Conservation (phyloP, 2,113 vertebrate species). For the Platysteira castanea region DNA sequence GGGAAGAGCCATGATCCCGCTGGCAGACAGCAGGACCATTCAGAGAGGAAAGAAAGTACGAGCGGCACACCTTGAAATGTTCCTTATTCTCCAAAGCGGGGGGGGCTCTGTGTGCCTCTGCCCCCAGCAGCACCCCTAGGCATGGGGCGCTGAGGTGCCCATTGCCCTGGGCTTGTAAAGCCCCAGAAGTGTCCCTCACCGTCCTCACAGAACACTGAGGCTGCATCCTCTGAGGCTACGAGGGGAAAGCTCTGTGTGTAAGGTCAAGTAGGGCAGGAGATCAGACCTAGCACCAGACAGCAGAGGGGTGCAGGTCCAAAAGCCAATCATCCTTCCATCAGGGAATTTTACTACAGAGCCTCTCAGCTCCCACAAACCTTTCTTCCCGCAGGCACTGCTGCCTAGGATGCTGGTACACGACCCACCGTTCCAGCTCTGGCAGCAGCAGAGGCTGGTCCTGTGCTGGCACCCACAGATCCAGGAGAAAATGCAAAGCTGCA, state of each 20-base stretch:
- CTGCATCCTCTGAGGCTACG: fast-evolving
- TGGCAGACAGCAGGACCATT: neutral
- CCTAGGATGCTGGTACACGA: neutral
- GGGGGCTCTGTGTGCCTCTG: neutral
- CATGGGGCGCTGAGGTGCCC: fast-evolving
- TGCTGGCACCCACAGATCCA: neutral
- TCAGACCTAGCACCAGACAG: neutral
- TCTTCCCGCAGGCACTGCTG: fast-evolving
- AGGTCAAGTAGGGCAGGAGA: neutral
- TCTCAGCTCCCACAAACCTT: fast-evolving
- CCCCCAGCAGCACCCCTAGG: fast-evolving
- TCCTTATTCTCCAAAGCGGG: neutral
- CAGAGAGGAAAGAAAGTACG: neutral
- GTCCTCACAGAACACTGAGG: fast-evolving
- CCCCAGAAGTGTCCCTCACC: neutral
- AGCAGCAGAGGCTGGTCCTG: neutral
- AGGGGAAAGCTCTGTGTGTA: neutral
- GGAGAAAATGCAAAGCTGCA: neutral
- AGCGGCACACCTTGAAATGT: neutral
- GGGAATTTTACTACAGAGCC: neutral
- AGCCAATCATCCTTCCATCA: neutral
- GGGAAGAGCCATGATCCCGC: neutral
- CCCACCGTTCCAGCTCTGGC: fast-evolving
- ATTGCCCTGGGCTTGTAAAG: fast-evolving
- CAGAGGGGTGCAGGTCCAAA: neutral